Percentiles rank a stretch among this genome's conserved stretches.
Conservation (phyloP, 2,113 vertebrate species). For the Anguilla japonica region DNA sequence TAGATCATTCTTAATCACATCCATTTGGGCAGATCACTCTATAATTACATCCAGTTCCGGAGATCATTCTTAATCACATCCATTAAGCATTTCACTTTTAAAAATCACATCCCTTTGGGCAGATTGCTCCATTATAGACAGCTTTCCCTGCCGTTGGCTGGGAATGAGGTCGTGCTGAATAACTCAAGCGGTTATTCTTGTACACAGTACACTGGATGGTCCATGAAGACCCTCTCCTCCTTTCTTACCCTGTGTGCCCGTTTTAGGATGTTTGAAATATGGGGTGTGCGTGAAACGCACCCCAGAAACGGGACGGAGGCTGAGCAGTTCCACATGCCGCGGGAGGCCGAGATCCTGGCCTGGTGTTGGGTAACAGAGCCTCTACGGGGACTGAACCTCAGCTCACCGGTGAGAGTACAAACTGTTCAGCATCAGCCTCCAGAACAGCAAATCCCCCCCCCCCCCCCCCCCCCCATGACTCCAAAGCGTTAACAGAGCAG, state of each 20-base stretch:
- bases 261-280: not conserved
- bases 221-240: not conserved
- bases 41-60: no score
- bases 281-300: not conserved
- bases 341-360: not conserved
- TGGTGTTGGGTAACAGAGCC: not conserved
- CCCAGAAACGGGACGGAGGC: not conserved
- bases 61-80: no score
- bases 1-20: not conserved
- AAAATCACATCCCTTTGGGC: no score
- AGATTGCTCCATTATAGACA: not conserved
- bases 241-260: not conserved
- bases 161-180: not conserved
- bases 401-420: not conserved
- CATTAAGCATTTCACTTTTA: no score
- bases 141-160: not conserved
- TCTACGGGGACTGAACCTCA: not conserved
- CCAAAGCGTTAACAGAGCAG: conserved; percentile 36
- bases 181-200: not conserved
- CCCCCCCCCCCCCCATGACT: not conserved
- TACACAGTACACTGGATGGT: not conserved
- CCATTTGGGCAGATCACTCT: no score
- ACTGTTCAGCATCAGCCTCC: not conserved
- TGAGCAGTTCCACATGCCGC: not conserved
- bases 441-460: not conserved